Conservation (phyloP, 2,113 vertebrate genomes). For the Mesocricetus auratus region DNA sequence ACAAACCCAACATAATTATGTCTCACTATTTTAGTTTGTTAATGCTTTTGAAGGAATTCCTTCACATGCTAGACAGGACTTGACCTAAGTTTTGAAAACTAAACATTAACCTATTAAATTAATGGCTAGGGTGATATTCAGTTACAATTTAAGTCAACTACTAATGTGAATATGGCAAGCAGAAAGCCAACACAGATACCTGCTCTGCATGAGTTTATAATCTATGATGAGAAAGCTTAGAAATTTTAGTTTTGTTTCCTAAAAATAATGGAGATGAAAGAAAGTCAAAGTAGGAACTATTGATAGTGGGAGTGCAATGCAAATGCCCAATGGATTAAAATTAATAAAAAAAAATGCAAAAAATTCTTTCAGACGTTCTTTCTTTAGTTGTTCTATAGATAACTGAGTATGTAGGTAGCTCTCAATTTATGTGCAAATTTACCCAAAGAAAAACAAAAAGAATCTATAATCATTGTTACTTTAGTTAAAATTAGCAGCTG, state of each 20-base stretch:
- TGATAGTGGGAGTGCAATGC: neutral
- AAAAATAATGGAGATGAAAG: neutral
- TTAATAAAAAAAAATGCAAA: neutral
- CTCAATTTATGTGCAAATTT: constrained; percentile 49
- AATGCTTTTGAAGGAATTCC: constrained; percentile 31
- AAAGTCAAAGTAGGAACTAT: neutral
- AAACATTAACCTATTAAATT: neutral
- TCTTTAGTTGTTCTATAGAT: constrained; percentile 49
- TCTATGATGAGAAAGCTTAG: neutral
- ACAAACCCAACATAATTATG: constrained; percentile 35
- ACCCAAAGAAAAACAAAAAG: neutral
- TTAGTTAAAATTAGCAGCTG: neutral
- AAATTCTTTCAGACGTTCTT: constrained; percentile 29
- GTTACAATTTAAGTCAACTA: constrained; percentile 45
- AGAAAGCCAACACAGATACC: neutral
- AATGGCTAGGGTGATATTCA: constrained; percentile 46
- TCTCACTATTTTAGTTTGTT: constrained; percentile 37
- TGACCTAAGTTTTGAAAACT: constrained; percentile 32
- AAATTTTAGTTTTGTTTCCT: constrained; percentile 53
- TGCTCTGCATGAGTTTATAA: constrained; percentile 41
- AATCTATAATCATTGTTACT: constrained; percentile 24
- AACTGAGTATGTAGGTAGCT: neutral
- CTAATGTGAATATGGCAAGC: neutral
- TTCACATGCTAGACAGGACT: constrained; percentile 35
- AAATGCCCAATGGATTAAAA: constrained; percentile 10